phyloP scores from a whole-genome alignment of 2,888 invertebrate species.

The Sycophila texana region DNA sequence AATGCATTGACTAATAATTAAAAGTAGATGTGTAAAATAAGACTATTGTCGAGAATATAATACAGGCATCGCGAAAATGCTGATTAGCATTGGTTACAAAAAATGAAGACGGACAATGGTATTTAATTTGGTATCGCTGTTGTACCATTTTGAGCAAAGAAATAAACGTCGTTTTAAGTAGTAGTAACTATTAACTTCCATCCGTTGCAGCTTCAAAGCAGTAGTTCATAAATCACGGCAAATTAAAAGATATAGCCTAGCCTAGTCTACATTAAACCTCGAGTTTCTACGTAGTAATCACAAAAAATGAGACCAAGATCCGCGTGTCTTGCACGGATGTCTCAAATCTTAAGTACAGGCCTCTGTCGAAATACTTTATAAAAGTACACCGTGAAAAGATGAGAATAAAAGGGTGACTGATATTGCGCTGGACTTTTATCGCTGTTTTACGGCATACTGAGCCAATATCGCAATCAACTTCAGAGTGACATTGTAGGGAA shows the following conservation, averaged over 20 bases:
- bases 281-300: slow-evolving; percentile 73
- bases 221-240: slow-evolving; percentile 59
- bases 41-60: no score
- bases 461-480: background rate
- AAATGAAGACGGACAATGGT: no score
- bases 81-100: no score
- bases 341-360: slow-evolving; percentile 65
- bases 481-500: slow-evolving; percentile 13
- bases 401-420: slow-evolving; percentile 35
- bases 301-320: slow-evolving; percentile 74
- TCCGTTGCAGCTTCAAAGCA: slow-evolving; percentile 39
- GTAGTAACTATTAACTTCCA: slow-evolving; percentile 29
- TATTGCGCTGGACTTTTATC: slow-evolving; percentile 30
- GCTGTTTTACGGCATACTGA: slow-evolving; percentile 17
- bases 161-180: no score
- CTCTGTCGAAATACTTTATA: slow-evolving; percentile 64
- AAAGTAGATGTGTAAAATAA: no score
- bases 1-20: no score
- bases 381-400: slow-evolving; percentile 57
- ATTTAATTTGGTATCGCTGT: no score
- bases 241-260: slow-evolving; percentile 66
- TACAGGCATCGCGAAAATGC: no score
- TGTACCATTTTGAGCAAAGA: background rate
- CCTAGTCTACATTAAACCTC: slow-evolving; percentile 69
- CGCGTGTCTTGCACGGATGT: slow-evolving; percentile 62